Percentiles rank a stretch among this genome's conserved stretches.
Conservation (phyloP, 2,797 vertebrate genomes). For the Lithobates pipiens region DNA sequence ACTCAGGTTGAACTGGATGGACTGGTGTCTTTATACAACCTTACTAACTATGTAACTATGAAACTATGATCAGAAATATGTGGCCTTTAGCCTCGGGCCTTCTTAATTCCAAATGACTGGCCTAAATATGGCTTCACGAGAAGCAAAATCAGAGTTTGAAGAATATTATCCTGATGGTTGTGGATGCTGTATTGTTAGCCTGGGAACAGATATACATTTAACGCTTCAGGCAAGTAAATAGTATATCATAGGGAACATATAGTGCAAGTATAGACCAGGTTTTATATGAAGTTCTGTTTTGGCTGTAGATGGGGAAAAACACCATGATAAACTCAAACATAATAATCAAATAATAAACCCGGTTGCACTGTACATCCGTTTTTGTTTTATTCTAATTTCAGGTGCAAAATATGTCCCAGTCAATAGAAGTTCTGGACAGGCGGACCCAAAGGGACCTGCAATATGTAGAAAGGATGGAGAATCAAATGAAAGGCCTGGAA, state of each 20-base stretch:
- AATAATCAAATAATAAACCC: background rate
- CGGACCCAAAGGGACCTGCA: conserved; percentile 95
- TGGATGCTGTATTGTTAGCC: no score
- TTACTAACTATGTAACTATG: no score
- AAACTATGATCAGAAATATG: no score
- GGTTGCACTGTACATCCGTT: background rate
- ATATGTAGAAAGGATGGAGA: conserved; percentile 98
- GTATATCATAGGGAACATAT: background rate
- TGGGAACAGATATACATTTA: no score
- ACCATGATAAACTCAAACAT: background rate
- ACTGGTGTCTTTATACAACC: no score
- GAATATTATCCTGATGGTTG: no score
- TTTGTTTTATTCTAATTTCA: conserved; percentile 63
- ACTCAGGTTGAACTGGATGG: no score
- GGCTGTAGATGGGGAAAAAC: background rate
- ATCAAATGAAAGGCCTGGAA: conserved; percentile 95
- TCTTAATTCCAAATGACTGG: no score
- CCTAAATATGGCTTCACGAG: no score
- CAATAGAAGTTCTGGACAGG: conserved; percentile 97
- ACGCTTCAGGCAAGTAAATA: background rate
- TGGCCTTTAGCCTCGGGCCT: no score
- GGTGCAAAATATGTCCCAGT: conserved; percentile 99
- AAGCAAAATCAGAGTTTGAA: no score
- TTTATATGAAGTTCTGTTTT: background rate
- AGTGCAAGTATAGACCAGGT: background rate